A percentile compares a stretch with the other conserved stretches of the same genome.
Conservation (phyloP, 2,888 invertebrate genomes). For the Hirtodrosophila cameraria region DNA sequence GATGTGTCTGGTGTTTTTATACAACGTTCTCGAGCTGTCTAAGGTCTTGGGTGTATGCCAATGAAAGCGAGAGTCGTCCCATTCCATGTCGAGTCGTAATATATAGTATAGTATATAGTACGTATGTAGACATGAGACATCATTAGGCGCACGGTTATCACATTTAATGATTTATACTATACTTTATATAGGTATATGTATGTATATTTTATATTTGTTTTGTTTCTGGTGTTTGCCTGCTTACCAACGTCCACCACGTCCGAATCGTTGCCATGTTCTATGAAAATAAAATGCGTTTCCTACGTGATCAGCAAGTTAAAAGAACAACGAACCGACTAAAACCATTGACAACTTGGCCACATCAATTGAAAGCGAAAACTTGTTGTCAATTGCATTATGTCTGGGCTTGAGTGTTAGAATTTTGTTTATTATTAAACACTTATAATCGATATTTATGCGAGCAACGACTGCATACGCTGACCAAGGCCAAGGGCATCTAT, state of each 20-base stretch:
- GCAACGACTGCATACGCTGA: constrained; percentile 64
- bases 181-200: constrained; percentile 38
- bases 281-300: constrained; percentile 74
- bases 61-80: constrained; percentile 69
- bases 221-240: constrained; percentile 49
- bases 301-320: constrained; percentile 64
- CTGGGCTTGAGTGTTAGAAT: constrained; percentile 67
- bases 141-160: constrained; percentile 70
- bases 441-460: constrained; percentile 76
- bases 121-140: constrained; percentile 46
- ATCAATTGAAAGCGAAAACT: constrained; percentile 74
- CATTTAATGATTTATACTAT: constrained; percentile 72
- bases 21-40: constrained; percentile 61
- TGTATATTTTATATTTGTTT: constrained; percentile 38
- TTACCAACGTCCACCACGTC: constrained; percentile 64
- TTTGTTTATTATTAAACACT: constrained; percentile 65
- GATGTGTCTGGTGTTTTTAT: constrained; percentile 54
- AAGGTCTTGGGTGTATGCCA: constrained; percentile 41
- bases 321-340: constrained; percentile 3
- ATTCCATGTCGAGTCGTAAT: constrained; percentile 26
- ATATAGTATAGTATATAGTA: constrained; percentile 17
- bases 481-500: constrained; percentile 51
- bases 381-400: constrained; percentile 73
- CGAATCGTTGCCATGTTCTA: constrained; percentile 74
- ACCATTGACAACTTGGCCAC: constrained; percentile 41